Conservation (phyloP, 2,113 vertebrate genomes). For the Peromyscus californicus region DNA sequence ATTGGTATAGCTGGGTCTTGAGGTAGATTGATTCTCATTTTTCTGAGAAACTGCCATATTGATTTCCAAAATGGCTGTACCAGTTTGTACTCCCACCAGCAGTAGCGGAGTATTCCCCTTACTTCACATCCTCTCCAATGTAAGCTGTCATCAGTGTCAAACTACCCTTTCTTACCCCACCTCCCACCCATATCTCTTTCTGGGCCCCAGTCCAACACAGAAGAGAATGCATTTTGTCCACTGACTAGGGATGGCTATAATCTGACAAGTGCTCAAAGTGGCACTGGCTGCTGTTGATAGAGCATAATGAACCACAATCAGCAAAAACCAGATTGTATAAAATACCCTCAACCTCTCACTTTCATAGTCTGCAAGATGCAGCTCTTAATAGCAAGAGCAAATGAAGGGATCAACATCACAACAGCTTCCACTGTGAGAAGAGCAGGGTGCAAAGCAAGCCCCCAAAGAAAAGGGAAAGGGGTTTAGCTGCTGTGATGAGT, state of each 20-base stretch:
- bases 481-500: too few species aligned
- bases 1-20: too few species aligned
- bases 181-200: neutral
- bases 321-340: neutral
- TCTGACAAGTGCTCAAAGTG: neutral
- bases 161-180: neutral
- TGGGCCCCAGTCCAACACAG: neutral
- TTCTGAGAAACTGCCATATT: too few species aligned
- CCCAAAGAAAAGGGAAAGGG: neutral
- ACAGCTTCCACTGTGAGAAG: neutral
- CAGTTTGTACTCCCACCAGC: too few species aligned
- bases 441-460: neutral
- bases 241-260: neutral
- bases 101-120: too few species aligned
- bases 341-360: neutral
- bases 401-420: too few species aligned
- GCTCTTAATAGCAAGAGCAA: too few species aligned
- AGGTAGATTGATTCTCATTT: too few species aligned
- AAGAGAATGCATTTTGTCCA: neutral
- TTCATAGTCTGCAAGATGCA: neutral
- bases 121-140: too few species aligned
- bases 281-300: neutral
- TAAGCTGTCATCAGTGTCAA: neutral
- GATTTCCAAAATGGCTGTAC: too few species aligned
- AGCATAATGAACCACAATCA: neutral